Evolutionary conservation across 64 coral and sea anemone genomes (phyloP).

Genomic region (Dendrophyllia cribrosa): DNA sequence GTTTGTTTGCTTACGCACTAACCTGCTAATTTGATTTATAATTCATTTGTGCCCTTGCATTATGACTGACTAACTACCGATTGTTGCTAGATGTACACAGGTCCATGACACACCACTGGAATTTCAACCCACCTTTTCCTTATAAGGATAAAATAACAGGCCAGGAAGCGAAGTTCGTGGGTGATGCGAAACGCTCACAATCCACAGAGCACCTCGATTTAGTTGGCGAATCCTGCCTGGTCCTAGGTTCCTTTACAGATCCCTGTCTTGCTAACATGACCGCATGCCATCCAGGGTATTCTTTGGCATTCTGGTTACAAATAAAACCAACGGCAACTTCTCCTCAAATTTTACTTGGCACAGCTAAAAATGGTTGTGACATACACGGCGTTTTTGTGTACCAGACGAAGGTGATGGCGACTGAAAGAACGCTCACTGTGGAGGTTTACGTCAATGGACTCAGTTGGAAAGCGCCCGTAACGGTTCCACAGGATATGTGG

Average conservation of each 20-base stretch:
- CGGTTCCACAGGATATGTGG: background rate
- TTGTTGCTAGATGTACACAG: background rate
- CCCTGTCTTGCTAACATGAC: background rate
- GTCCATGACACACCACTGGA: constrained; percentile 17
- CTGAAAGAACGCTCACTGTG: background rate
- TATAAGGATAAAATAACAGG: background rate
- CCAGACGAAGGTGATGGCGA: background rate
- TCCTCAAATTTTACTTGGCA: constrained; percentile 35
- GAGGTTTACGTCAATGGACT: background rate
- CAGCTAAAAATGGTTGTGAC: background rate
- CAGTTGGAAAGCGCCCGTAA: background rate
- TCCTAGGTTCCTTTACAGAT: constrained; percentile 17
- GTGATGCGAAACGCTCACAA: background rate
- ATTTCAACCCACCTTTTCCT: background rate
- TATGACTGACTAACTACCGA: too few species aligned
- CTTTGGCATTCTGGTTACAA: constrained; percentile 10
- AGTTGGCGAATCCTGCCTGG: background rate
- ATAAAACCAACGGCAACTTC: background rate
- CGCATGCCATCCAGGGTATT: constrained; percentile 7
- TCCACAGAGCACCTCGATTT: background rate
- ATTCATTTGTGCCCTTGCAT: too few species aligned
- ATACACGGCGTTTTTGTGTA: constrained; percentile 40
- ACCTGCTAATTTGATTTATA: too few species aligned
- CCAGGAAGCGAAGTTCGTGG: background rate
- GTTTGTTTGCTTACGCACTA: too few species aligned